These are phyloP conservation scores for Beroe forskalii DNA, from an alignment of 37 sponge, comb jelly and placozoan species.

Conservation along the genomic window DNA sequence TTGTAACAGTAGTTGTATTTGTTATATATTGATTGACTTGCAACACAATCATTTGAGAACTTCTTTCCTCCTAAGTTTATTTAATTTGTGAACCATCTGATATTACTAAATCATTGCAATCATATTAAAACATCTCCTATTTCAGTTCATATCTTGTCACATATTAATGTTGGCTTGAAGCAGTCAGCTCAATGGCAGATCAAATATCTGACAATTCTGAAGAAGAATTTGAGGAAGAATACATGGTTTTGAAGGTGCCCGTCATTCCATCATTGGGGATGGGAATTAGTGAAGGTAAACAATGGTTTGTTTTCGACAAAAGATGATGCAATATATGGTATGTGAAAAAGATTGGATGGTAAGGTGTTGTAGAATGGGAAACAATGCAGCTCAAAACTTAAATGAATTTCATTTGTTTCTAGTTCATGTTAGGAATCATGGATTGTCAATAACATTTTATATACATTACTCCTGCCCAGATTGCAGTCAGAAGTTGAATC, in stretches of 20 bases:
- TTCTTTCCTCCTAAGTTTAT: too few species aligned
- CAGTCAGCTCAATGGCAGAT: too few species aligned
- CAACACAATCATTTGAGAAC: too few species aligned
- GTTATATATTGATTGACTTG: too few species aligned
- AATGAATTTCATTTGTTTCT: constrained; percentile 6
- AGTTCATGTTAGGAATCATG: constrained; percentile 73
- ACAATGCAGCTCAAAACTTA: not conserved
- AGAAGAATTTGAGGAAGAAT: constrained; percentile 23
- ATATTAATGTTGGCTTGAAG: too few species aligned
- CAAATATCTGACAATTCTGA: constrained; percentile 61
- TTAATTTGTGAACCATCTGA: too few species aligned
- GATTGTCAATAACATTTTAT: constrained; percentile 81
- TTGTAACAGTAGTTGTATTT: too few species aligned
- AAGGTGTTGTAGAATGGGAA: constrained; percentile 3
- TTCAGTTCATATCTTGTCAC: too few species aligned
- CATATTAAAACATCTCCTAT: too few species aligned
- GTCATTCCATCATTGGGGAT: too few species aligned
- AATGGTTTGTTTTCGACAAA: constrained; percentile 72
- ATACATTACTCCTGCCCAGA: constrained; percentile 77
- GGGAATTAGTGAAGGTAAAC: too few species aligned
- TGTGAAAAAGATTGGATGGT: constrained; percentile 70
- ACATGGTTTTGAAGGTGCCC: not conserved
- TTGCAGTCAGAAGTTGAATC: constrained; percentile 77
- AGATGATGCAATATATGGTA: constrained; percentile 86
- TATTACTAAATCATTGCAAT: too few species aligned